These are phyloP conservation scores for Castor canadensis DNA, from an alignment of 2,113 vertebrate genomes.

Conservation along the genomic window DNA sequence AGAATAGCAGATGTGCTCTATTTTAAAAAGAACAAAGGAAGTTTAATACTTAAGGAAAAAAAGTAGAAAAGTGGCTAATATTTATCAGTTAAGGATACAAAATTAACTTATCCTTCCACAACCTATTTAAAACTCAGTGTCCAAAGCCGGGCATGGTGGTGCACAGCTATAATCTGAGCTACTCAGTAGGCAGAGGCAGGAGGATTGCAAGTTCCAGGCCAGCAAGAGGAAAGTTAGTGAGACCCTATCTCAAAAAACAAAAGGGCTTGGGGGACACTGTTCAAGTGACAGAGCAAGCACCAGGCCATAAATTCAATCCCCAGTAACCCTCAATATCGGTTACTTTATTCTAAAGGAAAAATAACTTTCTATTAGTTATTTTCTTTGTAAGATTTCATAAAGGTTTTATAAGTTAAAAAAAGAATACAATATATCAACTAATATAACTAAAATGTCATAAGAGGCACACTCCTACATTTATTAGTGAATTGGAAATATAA, in stretches of 20 bases:
- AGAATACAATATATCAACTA: background rate
- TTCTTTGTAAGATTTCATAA: constrained; percentile 35
- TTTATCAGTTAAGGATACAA: background rate
- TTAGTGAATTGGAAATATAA: background rate
- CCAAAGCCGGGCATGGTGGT: no score
- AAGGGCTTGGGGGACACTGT: no score
- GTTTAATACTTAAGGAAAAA: constrained; percentile 26
- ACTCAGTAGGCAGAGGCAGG: no score
- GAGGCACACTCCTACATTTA: background rate
- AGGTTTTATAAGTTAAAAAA: background rate
- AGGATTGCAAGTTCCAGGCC: no score
- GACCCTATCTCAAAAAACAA: no score
- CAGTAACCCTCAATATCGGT: no score
- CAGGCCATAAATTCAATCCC: no score
- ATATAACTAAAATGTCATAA: constrained; percentile 33
- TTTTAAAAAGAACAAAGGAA: constrained; percentile 41
- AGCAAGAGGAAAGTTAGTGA: no score
- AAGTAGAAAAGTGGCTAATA: background rate
- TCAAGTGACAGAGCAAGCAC: no score
- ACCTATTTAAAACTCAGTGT: constrained; percentile 19
- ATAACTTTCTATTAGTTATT: constrained; percentile 20
- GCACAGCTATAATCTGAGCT: no score
- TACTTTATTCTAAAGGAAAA: constrained; percentile 51
- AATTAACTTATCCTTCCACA: background rate
- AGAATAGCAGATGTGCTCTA: constrained; percentile 98